A percentile compares a stretch with the other conserved stretches of the same genome.
Conservation (phyloP, 2,113 vertebrate species). For the Epinephelus fuscoguttatus region DNA sequence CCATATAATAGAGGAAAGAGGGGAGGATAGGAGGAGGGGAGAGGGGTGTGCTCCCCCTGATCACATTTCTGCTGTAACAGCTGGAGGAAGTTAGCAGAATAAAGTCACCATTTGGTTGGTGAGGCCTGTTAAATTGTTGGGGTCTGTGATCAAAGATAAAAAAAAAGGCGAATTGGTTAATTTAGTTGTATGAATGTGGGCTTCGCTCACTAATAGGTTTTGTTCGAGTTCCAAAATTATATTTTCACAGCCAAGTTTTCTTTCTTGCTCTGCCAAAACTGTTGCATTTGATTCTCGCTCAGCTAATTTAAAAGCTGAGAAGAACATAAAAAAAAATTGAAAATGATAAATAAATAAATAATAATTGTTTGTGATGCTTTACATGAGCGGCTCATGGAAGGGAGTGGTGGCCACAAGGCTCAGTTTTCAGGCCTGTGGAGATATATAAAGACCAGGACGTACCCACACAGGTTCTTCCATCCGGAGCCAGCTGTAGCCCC, state of each 20-base stretch:
- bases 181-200: constrained; percentile 40
- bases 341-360: no score
- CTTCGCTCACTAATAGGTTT: constrained; percentile 21
- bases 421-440: constrained; percentile 32
- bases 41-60: background rate
- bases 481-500: constrained; percentile 93
- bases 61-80: constrained; percentile 40
- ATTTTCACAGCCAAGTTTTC: constrained; percentile 30
- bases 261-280: constrained; percentile 45
- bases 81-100: constrained; percentile 19
- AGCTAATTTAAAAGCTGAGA: constrained; percentile 34
- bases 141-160: constrained; percentile 38
- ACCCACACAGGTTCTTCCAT: constrained; percentile 96
- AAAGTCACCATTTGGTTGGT: constrained; percentile 33
- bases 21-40: background rate
- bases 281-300: constrained; percentile 39
- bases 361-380: constrained; percentile 2
- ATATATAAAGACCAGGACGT: constrained; percentile 72
- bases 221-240: constrained; percentile 41
- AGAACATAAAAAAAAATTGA: background rate
- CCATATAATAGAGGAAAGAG: constrained; percentile 5
- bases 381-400: background rate
- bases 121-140: constrained; percentile 1
- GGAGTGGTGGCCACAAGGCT: constrained; percentile 26
- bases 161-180: constrained; percentile 3